Percentiles rank a stretch among this genome's conserved stretches.
Conservation (phyloP, 2,797 vertebrate species). For the Xyrichtys novacula region DNA sequence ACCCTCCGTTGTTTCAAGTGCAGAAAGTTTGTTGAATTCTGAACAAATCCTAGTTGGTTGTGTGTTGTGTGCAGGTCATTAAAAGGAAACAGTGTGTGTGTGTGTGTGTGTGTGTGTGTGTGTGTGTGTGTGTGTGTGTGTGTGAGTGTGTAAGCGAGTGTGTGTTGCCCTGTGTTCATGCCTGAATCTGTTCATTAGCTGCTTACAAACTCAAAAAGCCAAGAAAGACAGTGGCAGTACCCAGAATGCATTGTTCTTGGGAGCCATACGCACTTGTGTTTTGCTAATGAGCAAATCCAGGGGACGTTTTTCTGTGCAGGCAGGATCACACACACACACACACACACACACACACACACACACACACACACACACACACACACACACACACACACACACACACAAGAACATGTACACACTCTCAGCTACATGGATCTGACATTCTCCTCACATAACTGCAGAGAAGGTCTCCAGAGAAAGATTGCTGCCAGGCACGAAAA, state of each 20-base stretch:
- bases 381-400: slow-evolving; percentile 15
- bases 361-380: no score
- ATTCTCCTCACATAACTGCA: slow-evolving; percentile 79
- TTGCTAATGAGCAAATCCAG: slow-evolving; percentile 80
- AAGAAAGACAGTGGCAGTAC: slow-evolving; percentile 61
- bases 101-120: slow-evolving; percentile 27
- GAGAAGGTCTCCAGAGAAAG: slow-evolving; percentile 75
- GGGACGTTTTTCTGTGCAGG: slow-evolving; percentile 50
- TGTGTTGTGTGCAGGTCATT: slow-evolving; percentile 43
- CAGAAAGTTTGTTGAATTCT: slow-evolving; percentile 39
- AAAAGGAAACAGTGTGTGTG: not conserved
- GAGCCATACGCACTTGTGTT: slow-evolving; percentile 67
- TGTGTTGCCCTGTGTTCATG: slow-evolving; percentile 43
- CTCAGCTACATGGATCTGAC: slow-evolving; percentile 69
- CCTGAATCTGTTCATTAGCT: slow-evolving; percentile 70
- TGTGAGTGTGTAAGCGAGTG: slow-evolving; percentile 26
- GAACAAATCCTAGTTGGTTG: slow-evolving; percentile 36
- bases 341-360: no score
- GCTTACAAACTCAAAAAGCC: slow-evolving; percentile 56
- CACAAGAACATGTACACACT: slow-evolving; percentile 19
- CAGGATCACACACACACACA: slow-evolving; percentile 31
- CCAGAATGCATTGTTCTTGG: slow-evolving; percentile 75
- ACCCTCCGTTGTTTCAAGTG: slow-evolving; percentile 19
- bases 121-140: slow-evolving; percentile 19
- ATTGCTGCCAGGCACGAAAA: slow-evolving; percentile 79